phyloP scores from a whole-genome alignment of 2,113 vertebrate species.

The Cyanistes caeruleus region DNA sequence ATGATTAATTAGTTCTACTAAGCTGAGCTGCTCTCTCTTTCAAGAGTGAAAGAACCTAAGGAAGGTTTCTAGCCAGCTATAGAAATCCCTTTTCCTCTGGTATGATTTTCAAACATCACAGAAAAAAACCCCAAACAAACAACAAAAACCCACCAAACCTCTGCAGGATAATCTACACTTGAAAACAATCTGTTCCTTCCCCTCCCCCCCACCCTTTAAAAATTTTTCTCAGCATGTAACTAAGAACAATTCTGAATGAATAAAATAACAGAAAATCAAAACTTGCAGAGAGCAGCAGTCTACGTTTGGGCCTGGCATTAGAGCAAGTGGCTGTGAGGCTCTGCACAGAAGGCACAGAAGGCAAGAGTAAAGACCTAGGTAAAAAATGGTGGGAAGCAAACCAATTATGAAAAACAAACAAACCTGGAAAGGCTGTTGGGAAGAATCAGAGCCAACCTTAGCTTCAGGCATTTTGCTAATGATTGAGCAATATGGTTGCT shows the following conservation, averaged over 20 bases:
- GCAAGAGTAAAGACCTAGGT: background rate
- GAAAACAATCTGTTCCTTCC: background rate
- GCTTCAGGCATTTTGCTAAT: background rate
- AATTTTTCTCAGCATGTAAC: background rate
- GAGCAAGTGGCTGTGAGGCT: background rate
- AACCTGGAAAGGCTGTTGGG: background rate
- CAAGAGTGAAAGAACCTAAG: background rate
- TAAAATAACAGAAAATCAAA: background rate
- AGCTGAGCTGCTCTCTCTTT: background rate
- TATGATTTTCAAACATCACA: background rate
- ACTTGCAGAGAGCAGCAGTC: background rate
- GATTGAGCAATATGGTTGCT: background rate
- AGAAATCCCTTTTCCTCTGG: background rate
- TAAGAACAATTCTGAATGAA: background rate
- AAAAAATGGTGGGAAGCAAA: background rate
- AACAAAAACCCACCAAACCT: background rate
- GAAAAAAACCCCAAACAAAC: background rate
- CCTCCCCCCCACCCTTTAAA: rapidly evolving
- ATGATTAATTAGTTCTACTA: background rate
- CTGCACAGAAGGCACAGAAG: background rate
- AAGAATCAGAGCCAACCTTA: background rate
- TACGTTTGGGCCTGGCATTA: background rate
- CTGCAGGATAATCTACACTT: background rate
- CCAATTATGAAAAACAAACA: background rate
- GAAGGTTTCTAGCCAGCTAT: background rate